Evolutionary conservation across 2,888 invertebrate genomes (phyloP).

Genomic region (Hirtodrosophila alboralis): DNA sequence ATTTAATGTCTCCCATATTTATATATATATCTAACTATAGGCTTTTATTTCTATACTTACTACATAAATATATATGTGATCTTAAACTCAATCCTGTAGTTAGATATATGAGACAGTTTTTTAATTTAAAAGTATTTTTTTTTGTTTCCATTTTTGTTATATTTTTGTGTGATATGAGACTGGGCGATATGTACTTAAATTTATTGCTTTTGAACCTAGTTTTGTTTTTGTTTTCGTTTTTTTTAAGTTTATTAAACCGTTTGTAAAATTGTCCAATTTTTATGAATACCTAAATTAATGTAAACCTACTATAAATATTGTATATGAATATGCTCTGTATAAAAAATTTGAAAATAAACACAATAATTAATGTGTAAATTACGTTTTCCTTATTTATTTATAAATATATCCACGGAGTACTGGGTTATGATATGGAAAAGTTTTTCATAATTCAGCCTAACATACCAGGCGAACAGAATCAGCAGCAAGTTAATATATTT

Average conservation of each 20-base stretch:
- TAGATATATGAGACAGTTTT: background rate
- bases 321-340: conserved; percentile 33
- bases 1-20: background rate
- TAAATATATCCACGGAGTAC: too few relatives aligned
- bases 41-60: too few relatives aligned
- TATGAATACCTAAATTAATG: conserved; percentile 23
- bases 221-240: conserved; percentile 7
- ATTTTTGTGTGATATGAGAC: conserved; percentile 39
- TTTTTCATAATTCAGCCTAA: too few relatives aligned
- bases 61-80: too few relatives aligned
- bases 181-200: conserved; percentile 45
- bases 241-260: conserved; percentile 29
- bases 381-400: background rate
- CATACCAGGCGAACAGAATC: conserved; percentile 15
- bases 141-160: conserved; percentile 12
- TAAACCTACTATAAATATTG: conserved; percentile 21
- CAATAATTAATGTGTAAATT: conserved; percentile 1
- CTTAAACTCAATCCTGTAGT: background rate
- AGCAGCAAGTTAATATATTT: too few relatives aligned
- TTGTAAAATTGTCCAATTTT: conserved; percentile 32
- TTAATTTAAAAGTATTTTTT: too few relatives aligned
- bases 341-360: conserved; percentile 36
- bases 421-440: too few relatives aligned
- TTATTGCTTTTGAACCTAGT: conserved; percentile 9
- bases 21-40: too few relatives aligned